phyloP scores from a whole-genome alignment of 1,140 invertebrate species.

The Drosophila ananassae region DNA sequence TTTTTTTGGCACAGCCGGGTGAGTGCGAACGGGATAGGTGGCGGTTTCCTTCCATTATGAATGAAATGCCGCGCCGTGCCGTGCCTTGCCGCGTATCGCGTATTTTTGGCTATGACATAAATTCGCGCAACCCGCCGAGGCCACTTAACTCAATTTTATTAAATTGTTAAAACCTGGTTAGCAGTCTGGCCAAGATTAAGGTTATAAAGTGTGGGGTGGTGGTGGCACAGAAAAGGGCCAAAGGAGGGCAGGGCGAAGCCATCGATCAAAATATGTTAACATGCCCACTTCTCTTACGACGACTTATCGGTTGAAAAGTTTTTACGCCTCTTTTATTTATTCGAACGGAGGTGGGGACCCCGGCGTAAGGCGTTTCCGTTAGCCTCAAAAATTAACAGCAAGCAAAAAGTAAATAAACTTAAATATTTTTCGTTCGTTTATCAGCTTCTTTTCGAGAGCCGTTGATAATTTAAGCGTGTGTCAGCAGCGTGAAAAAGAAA shows the following conservation, averaged over 20 bases:
- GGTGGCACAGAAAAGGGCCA: not conserved
- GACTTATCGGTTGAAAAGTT: slow-evolving; percentile 59
- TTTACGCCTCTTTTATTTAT: slow-evolving; percentile 70
- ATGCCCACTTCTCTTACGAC: slow-evolving; percentile 30
- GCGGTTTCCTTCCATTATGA: slow-evolving; percentile 59
- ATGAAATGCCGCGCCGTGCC: slow-evolving; percentile 48
- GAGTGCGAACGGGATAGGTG: slow-evolving; percentile 16
- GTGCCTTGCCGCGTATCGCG: slow-evolving; percentile 9
- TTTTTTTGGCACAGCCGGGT: slow-evolving; percentile 18
- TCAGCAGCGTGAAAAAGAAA: slow-evolving; percentile 59
- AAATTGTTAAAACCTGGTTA: slow-evolving; percentile 37
- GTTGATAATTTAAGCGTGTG: slow-evolving; percentile 61
- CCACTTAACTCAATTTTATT: slow-evolving; percentile 39
- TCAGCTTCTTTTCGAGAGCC: slow-evolving; percentile 25
- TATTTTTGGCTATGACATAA: slow-evolving; percentile 81
- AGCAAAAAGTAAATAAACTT: slow-evolving; percentile 68
- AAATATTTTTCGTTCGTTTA: slow-evolving; percentile 53
- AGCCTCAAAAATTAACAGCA: slow-evolving; percentile 55
- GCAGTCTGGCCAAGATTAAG: slow-evolving; percentile 2
- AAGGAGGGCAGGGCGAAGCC: slow-evolving; percentile 1
- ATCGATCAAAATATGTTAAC: slow-evolving; percentile 63
- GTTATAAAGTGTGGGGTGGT: too few relatives aligned
- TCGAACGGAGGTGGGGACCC: slow-evolving; percentile 17
- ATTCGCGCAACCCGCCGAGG: slow-evolving; percentile 32
- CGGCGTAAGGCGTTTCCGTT: slow-evolving; percentile 45